Evolutionary conservation across 2,888 invertebrate species (phyloP), one percentile per base, ranked within the genome.

Genomic region (Pelosia muscerda): DNA sequence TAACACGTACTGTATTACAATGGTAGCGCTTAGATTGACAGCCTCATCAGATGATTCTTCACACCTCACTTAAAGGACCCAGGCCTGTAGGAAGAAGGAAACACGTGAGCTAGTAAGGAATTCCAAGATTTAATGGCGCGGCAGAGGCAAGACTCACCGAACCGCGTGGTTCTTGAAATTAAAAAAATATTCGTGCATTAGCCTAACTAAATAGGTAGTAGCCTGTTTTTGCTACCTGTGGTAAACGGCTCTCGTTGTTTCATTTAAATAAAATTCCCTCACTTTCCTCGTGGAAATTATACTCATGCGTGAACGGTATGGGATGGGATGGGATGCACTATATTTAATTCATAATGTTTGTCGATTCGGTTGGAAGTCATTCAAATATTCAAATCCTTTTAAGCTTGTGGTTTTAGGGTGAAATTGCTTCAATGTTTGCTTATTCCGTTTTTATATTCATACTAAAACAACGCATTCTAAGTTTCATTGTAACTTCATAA

Each of bases 361-460:
- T n/a, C 22, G 42, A 13, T 23, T 28, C 22, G 22, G 49, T 28
- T 31, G 34, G 28, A 58, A 28, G 55, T 53, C 31, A 53, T 34
- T 66, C 26, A 5, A 64, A 66, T 63, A 63, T 61, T 25, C 22
- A 11, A 61, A 19, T 28, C 28, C 49, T 65, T n/a, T n/a, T 38
- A 63, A 63, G 56, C 56, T 74, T 57, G 28, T 23, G 26, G n/a
- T 56, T 25, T 28, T 61, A 11, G 54, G 42, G 31, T 53, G 22
- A 25, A 70, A 63, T 69, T 66, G 63, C 58, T 59, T 58, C 62
- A 57, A 49, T n/a, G 25, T 67, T 63, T 61, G 31, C n/a, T 22
- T 71, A 56, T 15, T 15, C 25, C 11, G 11, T 67, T 38, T 38
- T 61, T 63, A 49, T 67, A 67, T 68, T 65, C 63, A 64, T 38